Percentiles rank a stretch among this genome's conserved stretches.
Conservation (phyloP, 2,797 vertebrate genomes). For the Paedocypris micromegethes region DNA sequence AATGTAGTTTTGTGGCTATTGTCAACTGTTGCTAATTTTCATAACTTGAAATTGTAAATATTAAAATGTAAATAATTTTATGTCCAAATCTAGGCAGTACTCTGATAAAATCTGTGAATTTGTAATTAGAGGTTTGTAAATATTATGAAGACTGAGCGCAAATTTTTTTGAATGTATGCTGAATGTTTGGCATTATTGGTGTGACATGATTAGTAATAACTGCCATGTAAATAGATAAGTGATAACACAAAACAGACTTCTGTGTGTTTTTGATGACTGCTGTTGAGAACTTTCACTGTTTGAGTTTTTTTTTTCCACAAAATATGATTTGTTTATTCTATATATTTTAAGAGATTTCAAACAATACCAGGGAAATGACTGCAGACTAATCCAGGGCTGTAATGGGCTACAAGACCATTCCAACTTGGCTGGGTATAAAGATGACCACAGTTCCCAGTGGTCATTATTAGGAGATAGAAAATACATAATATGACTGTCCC, state of each 20-base stretch:
- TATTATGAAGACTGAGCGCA: too few relatives aligned
- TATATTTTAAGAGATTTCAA: too few relatives aligned
- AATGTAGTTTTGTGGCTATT: slow-evolving; percentile 40
- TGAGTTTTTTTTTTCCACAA: too few relatives aligned
- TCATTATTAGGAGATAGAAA: too few relatives aligned
- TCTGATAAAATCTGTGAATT: neutral
- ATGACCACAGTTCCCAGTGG: too few relatives aligned
- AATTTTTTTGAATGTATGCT: slow-evolving; percentile 71
- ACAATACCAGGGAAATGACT: too few relatives aligned
- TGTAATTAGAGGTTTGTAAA: slow-evolving; percentile 19
- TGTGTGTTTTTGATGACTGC: slow-evolving; percentile 59
- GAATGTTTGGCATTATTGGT: slow-evolving; percentile 59
- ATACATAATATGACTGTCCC: too few relatives aligned
- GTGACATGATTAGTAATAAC: slow-evolving; percentile 68
- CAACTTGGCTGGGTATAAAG: too few relatives aligned
- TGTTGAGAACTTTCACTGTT: too few relatives aligned
- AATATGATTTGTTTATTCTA: too few relatives aligned
- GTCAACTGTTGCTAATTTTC: slow-evolving; percentile 40
- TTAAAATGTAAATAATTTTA: slow-evolving; percentile 42
- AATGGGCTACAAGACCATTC: too few relatives aligned
- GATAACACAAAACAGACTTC: slow-evolving; percentile 47
- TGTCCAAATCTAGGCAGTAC: slow-evolving; percentile 26
- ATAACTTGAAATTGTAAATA: slow-evolving; percentile 49
- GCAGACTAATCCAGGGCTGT: too few relatives aligned
- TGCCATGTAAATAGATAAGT: slow-evolving; percentile 76